phyloP scores from a whole-genome alignment of 1,140 invertebrate species.

The Drosophila burlai region DNA sequence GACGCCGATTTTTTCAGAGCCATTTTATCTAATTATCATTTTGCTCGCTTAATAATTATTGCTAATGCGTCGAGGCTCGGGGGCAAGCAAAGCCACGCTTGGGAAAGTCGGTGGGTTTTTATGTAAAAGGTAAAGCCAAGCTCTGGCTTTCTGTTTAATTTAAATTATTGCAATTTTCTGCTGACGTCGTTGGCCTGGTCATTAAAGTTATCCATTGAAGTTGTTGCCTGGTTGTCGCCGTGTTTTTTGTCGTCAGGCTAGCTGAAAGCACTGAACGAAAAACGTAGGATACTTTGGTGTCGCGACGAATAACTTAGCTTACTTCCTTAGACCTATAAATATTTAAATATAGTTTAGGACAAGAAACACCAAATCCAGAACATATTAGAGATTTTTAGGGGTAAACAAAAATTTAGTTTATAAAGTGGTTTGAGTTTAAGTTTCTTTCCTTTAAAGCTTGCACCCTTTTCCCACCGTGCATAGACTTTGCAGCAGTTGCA shows the following conservation, averaged over 20 bases:
- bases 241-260: constrained; percentile 19
- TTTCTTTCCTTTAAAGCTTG: fast-evolving
- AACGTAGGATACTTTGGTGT: neutral
- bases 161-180: constrained; percentile 74
- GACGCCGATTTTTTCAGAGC: constrained; percentile 44
- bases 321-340: neutral
- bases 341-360: neutral
- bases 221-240: constrained; percentile 28
- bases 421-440: neutral
- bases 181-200: constrained; percentile 32
- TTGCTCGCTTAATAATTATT: constrained; percentile 58
- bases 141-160: constrained; percentile 58
- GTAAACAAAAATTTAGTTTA: neutral
- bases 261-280: neutral
- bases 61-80: constrained; percentile 28
- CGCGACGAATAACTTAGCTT: neutral
- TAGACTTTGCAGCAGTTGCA: constrained; percentile 19
- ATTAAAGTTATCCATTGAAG: constrained; percentile 45
- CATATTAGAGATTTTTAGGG: fast-evolving
- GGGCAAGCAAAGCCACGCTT: constrained; percentile 3
- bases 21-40: constrained; percentile 69
- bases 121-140: constrained; percentile 56
- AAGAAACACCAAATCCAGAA: neutral
- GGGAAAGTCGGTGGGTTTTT: constrained; percentile 55
- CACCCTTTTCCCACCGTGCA: neutral